Base-by-base conservation (phyloP, 1,140 invertebrate species). In the Bombus difficillimus region DNA sequence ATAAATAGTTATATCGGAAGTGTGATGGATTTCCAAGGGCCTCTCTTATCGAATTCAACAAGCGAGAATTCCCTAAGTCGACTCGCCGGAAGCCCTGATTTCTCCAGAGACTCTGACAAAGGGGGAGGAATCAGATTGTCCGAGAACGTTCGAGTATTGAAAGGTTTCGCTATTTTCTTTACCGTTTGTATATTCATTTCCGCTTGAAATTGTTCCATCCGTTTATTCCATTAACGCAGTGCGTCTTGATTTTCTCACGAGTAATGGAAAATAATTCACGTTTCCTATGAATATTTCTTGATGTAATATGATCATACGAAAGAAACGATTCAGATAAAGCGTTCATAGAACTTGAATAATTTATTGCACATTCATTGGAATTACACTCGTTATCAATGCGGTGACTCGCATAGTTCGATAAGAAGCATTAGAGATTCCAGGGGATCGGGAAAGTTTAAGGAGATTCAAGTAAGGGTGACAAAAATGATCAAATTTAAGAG, bases 41-140 rank as follows among this genome's bases (percentile, higher is more conserved):
- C 15, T 47, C 77, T 79, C 37, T 81, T 85, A 85, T 85, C 83
- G 83, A 85, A 85, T 73, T 85, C 83, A 57, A 85, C 69, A 34
- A 85, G 69, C 83, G 41, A 57, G 57, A 53, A 80, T 81, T 73
- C 78, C 77, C 68, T 59, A 73, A 73, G 39, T 73, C 69, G 69
- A 81, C 47, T 81, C 53, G 2, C 39, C 59, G 83, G 78, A 57
- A 74, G 28, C 59, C 68, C 59, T 81, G 83, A 85, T 81, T 85
- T 85, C 83, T 85, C 83, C 41, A 71, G 83, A 62, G 83, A 80
- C 28, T n/a, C 28, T 22, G 39, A 12, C n/a, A 39, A 41, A 72
- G 75, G 68, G 41, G 57, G 41, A 37, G 25, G 25, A 62, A 81
- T 81, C 83, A 66, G 69, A 85, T 85, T 53, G 83, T 66, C 69